Base-by-base conservation (phyloP, 2,888 invertebrate genomes). In the Leptinotarsa rubiginosa region DNA sequence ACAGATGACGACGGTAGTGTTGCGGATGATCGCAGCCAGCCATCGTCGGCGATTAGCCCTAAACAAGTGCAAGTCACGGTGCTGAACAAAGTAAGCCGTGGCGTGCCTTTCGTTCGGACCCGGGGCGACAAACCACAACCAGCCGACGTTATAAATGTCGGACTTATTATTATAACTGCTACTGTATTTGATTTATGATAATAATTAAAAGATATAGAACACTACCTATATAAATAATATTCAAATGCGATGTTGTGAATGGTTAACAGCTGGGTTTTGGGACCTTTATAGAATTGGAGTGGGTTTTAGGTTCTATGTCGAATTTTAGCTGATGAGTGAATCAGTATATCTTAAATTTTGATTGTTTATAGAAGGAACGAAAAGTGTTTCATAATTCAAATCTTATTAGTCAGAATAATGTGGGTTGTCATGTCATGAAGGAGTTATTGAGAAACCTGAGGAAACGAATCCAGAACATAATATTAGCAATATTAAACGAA, bases 61-160 rank as follows among this genome's bases (percentile, higher is more conserved):
- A 82, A 82, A 82, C 82, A 82, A 80, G 78, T 81, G 83, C 83
- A 83, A 83, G 83, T 83, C 83, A 83, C 78, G 80, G 73, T 75
- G 75, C 74, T 73, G 68, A 75, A 72, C 70, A 67, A 73, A 75
- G 73, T 70, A 52, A 75, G 62, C 69, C 73, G 72, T 69, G 69
- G 64, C 64, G 47, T 69, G 65, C 54, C 22, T 67, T 64, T 22
- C 62, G 31, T 70, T 70, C 25, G 66, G 74, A 79, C 82, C 82
- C 74, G 75, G 76, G 81, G 82, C 82, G 82, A 82, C 81, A 81
- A 80, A 79, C 77, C 80, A 73, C 76, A 79, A 75, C 77, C 66
- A 74, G 79, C 75, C 75, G 77, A 62, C 73, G 72, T 78, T 81
- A 81, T 80, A 79, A 80, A 81, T 78, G 80, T 81, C 76, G 72